These are phyloP conservation scores for Oxygymnocypris stewartii DNA, from an alignment of 2,113 vertebrate species.

Conservation along the genomic window DNA sequence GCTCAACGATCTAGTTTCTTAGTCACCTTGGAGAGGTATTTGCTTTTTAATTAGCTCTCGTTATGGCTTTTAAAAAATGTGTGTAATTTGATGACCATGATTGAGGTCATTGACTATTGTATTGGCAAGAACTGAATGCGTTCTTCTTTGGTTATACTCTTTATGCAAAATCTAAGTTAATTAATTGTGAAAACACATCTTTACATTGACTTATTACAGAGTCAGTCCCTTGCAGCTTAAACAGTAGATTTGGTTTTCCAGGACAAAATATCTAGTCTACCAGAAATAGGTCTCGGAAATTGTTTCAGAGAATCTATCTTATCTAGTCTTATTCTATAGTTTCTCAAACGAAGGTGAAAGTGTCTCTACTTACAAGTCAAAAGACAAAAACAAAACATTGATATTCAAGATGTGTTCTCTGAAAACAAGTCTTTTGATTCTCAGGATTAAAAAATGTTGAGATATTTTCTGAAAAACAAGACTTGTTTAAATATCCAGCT, in stretches of 20 bases:
- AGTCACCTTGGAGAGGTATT: neutral
- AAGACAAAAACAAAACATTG: neutral
- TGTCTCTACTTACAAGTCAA: neutral
- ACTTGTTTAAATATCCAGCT: slow-evolving; percentile 48
- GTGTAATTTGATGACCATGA: neutral
- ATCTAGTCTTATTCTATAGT: neutral
- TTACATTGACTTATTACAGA: neutral
- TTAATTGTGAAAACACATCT: neutral
- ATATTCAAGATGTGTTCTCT: neutral
- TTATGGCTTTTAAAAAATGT: neutral
- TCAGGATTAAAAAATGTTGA: neutral
- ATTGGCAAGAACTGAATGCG: neutral
- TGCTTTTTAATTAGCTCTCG: neutral
- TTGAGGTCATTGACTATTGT: neutral
- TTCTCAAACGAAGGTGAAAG: neutral
- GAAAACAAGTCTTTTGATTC: neutral
- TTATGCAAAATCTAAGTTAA: too few species aligned
- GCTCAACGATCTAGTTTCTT: neutral
- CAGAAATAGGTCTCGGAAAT: neutral
- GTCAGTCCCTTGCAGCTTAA: neutral
- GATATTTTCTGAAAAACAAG: neutral
- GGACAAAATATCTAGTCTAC: neutral
- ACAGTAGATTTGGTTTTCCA: neutral
- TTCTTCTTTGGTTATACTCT: neutral
- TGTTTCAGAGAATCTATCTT: neutral